Evolutionary conservation across 2,888 invertebrate genomes (phyloP).

Genomic region (Pimpla rufipes): DNA sequence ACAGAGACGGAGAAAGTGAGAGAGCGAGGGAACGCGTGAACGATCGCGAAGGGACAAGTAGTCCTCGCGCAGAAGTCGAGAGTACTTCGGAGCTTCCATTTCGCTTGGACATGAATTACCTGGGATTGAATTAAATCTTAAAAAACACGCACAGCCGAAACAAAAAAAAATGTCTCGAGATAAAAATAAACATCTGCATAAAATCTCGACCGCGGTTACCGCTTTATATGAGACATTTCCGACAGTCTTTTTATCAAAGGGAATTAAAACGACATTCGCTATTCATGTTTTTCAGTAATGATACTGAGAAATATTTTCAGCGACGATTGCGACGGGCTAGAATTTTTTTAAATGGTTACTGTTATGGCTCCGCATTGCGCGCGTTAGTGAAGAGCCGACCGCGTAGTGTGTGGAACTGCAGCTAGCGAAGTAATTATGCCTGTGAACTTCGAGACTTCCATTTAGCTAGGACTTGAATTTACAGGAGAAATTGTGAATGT

Average conservation of each 20-base stretch:
- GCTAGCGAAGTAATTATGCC: too few species aligned
- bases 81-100: not conserved
- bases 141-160: too few species aligned
- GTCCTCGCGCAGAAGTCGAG: slow-evolving; percentile 1
- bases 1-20: slow-evolving; percentile 73
- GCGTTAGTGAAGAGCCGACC: slow-evolving; percentile 17
- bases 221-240: not conserved
- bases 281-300: not conserved
- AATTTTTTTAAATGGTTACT: not conserved
- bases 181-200: too few species aligned
- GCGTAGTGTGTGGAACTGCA: too few species aligned
- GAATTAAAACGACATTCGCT: not conserved
- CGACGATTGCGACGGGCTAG: not conserved
- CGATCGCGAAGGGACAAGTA: slow-evolving; percentile 51
- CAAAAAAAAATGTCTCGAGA: not conserved
- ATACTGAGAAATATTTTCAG: not conserved
- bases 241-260: too few species aligned
- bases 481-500: too few species aligned
- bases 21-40: slow-evolving; percentile 66
- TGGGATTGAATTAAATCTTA: not conserved
- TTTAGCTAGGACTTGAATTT: too few species aligned
- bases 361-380: not conserved
- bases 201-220: too few species aligned
- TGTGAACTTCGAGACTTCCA: too few species aligned
- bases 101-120: slow-evolving; percentile 21